Base-by-base conservation (phyloP, 30 jellyfish, hydroid and myxozoan genomes). In the Aurelia coerulea region DNA sequence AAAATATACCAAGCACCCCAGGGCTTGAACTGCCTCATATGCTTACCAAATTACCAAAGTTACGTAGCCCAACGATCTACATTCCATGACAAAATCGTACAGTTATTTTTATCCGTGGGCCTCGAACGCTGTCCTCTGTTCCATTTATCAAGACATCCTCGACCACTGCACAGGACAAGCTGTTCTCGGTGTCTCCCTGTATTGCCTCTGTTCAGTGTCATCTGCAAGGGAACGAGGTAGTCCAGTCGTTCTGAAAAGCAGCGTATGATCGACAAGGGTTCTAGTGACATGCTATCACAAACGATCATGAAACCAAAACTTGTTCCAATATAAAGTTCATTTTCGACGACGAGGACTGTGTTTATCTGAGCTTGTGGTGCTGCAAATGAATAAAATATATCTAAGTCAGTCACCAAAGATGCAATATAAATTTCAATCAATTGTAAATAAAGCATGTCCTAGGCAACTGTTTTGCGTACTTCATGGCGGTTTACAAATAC, bases 261-360 rank as follows among this genome's bases (percentile, higher is more conserved):
- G 33, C 97, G 96, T 32, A 95, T 35, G 54, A 66, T 50, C 15
- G 65, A 31, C 50, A 75, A 63, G 4, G 96, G 97, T 41, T 51
- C 70, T 78, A 95, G 66, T 5, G 97, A 68, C 80, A 74, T 54
- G 56, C 94, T 80, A 76, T 95, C 97, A 78, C 99, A 95, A 50
- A 89, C 77, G 77, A 86, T 52, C 81, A 95, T 50, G 60, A 91
- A 84, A 2, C 99, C 99, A 71, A 49, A 85, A n/a, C 97, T 71
- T 18, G 99, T 95, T 18, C 99, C 99, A 56, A 95, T 78, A 90
- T 95, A 95, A 68, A 95, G 85, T 59, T 84, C 80, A 73, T 90
- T 74, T 60, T 86, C 99, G 18, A 89, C 99, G 31, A 95, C 95
- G 23, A 89, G 86, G 23, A 95, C 60, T 23, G 97, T 78, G 53